A percentile compares a stretch with the other conserved stretches of the same genome.
Evolutionary conservation across 1,140 invertebrate genomes (phyloP).

Genomic region (Atta cephalotes): DNA sequence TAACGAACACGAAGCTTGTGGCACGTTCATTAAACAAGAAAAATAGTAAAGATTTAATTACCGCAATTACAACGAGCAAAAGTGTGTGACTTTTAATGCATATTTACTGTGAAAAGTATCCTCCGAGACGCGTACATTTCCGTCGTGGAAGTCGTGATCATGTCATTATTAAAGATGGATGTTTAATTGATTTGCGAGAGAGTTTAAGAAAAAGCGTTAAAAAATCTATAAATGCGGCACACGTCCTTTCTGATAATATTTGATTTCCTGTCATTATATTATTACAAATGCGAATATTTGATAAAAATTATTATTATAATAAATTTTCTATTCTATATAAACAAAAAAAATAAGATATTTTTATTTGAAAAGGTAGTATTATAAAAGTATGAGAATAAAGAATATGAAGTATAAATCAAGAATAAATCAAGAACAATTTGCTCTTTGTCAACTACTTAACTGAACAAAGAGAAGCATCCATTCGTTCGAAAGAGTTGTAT

Average conservation of each 20-base stretch:
- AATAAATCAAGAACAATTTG: not conserved
- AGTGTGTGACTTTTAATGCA: slow-evolving; percentile 9
- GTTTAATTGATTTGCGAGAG: slow-evolving; percentile 37
- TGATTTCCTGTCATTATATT: not conserved
- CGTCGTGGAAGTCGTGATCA: slow-evolving; percentile 1
- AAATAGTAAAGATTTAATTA: slow-evolving; percentile 39
- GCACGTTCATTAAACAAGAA: slow-evolving; percentile 9
- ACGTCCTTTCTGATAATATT: slow-evolving; percentile 14
- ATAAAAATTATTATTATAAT: not conserved
- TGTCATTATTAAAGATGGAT: slow-evolving; percentile 12
- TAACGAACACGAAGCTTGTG: not conserved
- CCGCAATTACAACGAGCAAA: slow-evolving; percentile 34
- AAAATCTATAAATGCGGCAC: not conserved
- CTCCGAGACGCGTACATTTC: not conserved
- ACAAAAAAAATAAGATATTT: not conserved
- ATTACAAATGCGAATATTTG: not conserved
- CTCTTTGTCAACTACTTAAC: not conserved
- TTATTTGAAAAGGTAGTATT: not conserved
- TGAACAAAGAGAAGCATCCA: not conserved
- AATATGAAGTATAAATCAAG: not conserved
- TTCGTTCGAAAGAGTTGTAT: not conserved
- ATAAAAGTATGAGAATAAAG: not conserved
- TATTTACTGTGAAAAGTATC: slow-evolving; percentile 13
- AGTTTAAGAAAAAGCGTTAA: slow-evolving; percentile 31
- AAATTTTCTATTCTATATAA: not conserved